phyloP scores from a whole-genome alignment of 2,797 vertebrate genomes.

The Tiaroga cobitis region DNA sequence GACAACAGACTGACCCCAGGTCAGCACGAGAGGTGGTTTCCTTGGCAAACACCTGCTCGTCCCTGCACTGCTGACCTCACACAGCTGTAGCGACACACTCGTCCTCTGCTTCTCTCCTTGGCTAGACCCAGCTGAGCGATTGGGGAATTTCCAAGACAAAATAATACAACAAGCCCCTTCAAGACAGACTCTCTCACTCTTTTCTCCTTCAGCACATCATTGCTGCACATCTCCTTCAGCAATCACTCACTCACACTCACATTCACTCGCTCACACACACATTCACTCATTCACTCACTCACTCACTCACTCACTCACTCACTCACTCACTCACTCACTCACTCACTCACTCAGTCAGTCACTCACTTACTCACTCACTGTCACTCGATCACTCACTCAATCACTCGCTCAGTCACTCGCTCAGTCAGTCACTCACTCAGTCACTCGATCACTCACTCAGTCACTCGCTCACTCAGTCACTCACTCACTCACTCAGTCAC shows the following conservation, averaged over 20 bases:
- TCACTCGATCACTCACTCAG: background rate
- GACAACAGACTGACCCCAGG: slow-evolving; percentile 32
- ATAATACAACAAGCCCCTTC: slow-evolving; percentile 30
- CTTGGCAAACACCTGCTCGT: slow-evolving; percentile 50
- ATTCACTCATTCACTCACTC: background rate
- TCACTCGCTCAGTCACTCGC: background rate
- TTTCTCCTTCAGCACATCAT: slow-evolving; percentile 55
- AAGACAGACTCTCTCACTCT: slow-evolving; percentile 42
- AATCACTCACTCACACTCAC: no score
- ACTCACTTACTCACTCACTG: no score
- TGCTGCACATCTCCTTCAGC: no score
- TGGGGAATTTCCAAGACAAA: slow-evolving; percentile 78
- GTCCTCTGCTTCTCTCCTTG: slow-evolving; percentile 81
- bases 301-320: no score
- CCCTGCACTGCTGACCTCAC: slow-evolving; percentile 59
- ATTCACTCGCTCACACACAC: no score
- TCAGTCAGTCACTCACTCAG: background rate
- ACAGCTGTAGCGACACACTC: slow-evolving; percentile 71
- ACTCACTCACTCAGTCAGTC: background rate
- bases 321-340: background rate
- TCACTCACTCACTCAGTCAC: background rate
- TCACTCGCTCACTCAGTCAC: background rate
- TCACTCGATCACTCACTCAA: background rate
- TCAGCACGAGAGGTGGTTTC: slow-evolving; percentile 26
- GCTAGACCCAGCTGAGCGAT: slow-evolving; percentile 70